These are phyloP conservation scores for Atethmia centrago DNA, from an alignment of 2,888 invertebrate species.

Conservation along the genomic window DNA sequence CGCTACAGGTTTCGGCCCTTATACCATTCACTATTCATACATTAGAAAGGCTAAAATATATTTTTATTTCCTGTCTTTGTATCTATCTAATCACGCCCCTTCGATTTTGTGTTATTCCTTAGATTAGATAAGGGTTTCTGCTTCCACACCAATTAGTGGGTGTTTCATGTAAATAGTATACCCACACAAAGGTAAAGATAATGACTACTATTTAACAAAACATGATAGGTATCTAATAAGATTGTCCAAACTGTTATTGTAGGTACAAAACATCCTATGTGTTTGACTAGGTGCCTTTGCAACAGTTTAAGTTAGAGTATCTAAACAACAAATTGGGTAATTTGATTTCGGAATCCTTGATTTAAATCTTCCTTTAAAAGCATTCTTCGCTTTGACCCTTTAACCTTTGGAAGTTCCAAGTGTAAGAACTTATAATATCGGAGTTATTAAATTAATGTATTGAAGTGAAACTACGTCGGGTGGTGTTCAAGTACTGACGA, in stretches of 20 bases:
- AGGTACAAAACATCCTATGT: slow-evolving; percentile 15
- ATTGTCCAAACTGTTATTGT: background rate
- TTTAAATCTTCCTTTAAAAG: slow-evolving; percentile 46
- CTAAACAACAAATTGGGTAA: slow-evolving; percentile 52
- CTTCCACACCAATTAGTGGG: background rate
- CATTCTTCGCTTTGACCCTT: slow-evolving; percentile 47
- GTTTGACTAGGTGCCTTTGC: slow-evolving; percentile 3
- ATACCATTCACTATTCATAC: slow-evolving; percentile 70
- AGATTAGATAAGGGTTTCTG: background rate
- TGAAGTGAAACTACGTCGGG: slow-evolving; percentile 32
- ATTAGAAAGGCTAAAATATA: slow-evolving; percentile 60
- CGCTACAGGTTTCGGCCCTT: slow-evolving; percentile 88
- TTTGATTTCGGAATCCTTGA: slow-evolving; percentile 48
- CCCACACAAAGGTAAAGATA: background rate
- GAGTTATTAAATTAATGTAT: slow-evolving; percentile 48
- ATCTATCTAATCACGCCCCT: background rate
- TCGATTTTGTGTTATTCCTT: background rate
- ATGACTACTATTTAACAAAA: background rate
- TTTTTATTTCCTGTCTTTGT: slow-evolving; percentile 29
- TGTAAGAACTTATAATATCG: slow-evolving; percentile 31
- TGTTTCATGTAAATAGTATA: background rate
- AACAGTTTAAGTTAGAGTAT: slow-evolving; percentile 30
- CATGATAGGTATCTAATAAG: slow-evolving; percentile 5
- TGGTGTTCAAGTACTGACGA: slow-evolving; percentile 17
- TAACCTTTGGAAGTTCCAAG: slow-evolving; percentile 41